Evolutionary conservation across 2,113 vertebrate species (phyloP).

Genomic region (Haemorhous mexicanus): DNA sequence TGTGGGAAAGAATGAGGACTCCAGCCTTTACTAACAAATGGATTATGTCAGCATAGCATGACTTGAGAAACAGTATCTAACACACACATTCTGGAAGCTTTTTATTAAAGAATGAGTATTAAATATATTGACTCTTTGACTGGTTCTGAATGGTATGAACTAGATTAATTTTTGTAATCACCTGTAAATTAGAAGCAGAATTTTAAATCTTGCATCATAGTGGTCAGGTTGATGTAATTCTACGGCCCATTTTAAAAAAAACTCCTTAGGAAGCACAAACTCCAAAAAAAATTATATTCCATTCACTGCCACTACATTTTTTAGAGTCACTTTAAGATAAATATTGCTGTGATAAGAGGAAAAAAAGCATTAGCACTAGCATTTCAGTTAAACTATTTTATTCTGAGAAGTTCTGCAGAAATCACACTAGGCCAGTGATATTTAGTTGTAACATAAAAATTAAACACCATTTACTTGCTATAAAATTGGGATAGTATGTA

Average conservation of each 20-base stretch:
- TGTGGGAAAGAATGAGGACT: background rate
- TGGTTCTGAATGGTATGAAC: background rate
- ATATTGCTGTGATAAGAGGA: conserved; percentile 57
- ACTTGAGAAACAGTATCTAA: background rate
- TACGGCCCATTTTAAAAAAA: background rate
- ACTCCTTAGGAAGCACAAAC: background rate
- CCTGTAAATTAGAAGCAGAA: background rate
- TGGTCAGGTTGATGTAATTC: background rate
- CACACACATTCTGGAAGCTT: background rate
- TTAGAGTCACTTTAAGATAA: conserved; percentile 57
- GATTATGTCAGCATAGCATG: background rate
- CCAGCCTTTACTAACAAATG: background rate
- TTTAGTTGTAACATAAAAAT: conserved; percentile 83
- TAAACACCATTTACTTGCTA: conserved; percentile 79
- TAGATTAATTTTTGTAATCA: background rate
- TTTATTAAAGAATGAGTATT: background rate
- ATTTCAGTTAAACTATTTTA: conserved; percentile 64
- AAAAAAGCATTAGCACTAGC: conserved; percentile 29
- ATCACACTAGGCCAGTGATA: conserved; percentile 68
- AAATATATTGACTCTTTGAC: background rate
- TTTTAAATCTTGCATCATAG: background rate
- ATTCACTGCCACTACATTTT: conserved; percentile 1
- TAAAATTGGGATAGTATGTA: conserved; percentile 80
- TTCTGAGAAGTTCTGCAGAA: conserved; percentile 69
- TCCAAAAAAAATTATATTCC: background rate